Evolutionary conservation across 2,797 vertebrate species (phyloP).

Genomic region (Cyclopterus lumpus): DNA sequence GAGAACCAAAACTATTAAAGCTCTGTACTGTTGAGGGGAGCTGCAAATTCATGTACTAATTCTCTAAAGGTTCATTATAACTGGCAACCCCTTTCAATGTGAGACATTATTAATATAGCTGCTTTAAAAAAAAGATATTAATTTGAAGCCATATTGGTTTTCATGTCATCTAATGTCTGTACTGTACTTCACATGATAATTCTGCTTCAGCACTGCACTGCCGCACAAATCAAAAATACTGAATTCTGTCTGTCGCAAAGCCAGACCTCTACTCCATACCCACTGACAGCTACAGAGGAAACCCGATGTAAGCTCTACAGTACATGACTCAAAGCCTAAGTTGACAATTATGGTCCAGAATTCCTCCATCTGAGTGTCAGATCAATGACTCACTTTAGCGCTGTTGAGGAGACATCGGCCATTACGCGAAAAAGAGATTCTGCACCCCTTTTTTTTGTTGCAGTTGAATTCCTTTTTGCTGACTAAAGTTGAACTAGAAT

Average conservation of each 20-base stretch:
- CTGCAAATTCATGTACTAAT: not conserved
- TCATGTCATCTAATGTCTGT: not conserved
- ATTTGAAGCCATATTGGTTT: not conserved
- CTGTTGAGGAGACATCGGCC: slow-evolving; percentile 42
- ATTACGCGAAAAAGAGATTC: slow-evolving; percentile 37
- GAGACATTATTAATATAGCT: not conserved
- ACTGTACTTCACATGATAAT: slow-evolving; percentile 15
- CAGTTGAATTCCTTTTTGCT: slow-evolving; percentile 44
- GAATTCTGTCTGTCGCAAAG: slow-evolving; percentile 42
- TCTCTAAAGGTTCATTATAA: not conserved
- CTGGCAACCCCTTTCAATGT: not conserved
- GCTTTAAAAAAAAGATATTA: not conserved
- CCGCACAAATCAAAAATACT: slow-evolving; percentile 35
- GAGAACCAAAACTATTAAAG: not conserved
- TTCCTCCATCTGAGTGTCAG: slow-evolving; percentile 57
- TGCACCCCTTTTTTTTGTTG: slow-evolving; percentile 23
- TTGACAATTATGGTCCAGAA: slow-evolving; percentile 49
- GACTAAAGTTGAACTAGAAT: slow-evolving; percentile 38
- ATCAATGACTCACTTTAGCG: slow-evolving; percentile 49
- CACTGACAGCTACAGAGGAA: slow-evolving; percentile 25
- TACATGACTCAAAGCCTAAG: slow-evolving; percentile 50
- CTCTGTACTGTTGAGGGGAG: not conserved
- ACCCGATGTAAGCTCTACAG: slow-evolving; percentile 6
- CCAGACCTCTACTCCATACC: slow-evolving; percentile 27
- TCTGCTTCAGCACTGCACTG: slow-evolving; percentile 16